phyloP scores from a whole-genome alignment of 2,888 invertebrate genomes.

The Drosophila greeni region DNA sequence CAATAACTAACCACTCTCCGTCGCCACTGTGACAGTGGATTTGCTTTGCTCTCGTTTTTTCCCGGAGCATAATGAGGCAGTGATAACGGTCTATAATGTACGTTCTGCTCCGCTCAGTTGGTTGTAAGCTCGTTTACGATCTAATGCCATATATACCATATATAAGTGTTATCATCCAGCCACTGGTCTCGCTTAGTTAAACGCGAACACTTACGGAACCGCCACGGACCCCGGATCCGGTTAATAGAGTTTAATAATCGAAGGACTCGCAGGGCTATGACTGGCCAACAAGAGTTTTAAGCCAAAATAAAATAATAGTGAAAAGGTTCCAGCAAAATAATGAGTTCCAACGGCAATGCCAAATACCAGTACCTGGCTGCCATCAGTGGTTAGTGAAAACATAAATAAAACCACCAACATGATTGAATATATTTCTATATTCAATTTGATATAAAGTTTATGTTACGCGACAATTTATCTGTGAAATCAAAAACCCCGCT shows the following conservation, averaged over 20 bases:
- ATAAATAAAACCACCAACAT: not conserved
- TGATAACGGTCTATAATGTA: constrained; percentile 55
- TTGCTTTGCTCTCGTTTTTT: constrained; percentile 32
- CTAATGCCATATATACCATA: constrained; percentile 51
- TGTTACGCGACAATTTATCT: too few species aligned
- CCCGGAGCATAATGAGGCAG: constrained; percentile 51
- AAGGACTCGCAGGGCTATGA: constrained; percentile 15
- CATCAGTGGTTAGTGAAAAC: constrained; percentile 69
- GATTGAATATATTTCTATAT: not conserved
- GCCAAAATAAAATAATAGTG: not conserved
- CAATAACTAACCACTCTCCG: constrained; percentile 18
- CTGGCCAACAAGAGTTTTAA: not conserved
- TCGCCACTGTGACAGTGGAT: not conserved
- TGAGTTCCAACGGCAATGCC: constrained; percentile 43
- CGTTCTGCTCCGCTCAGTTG: not conserved
- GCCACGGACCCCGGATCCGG: not conserved
- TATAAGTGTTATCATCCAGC: constrained; percentile 61
- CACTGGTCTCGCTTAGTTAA: constrained; percentile 49
- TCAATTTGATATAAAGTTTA: not conserved
- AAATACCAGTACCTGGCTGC: constrained; percentile 75
- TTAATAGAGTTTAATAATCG: not conserved
- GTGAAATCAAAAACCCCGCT: not conserved
- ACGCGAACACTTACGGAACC: constrained; percentile 27
- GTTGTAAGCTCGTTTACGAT: constrained; percentile 31
- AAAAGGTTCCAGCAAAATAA: constrained; percentile 15